Evolutionary conservation across 2,113 vertebrate species (phyloP).

Genomic region (Sminthopsis crassicaudata): DNA sequence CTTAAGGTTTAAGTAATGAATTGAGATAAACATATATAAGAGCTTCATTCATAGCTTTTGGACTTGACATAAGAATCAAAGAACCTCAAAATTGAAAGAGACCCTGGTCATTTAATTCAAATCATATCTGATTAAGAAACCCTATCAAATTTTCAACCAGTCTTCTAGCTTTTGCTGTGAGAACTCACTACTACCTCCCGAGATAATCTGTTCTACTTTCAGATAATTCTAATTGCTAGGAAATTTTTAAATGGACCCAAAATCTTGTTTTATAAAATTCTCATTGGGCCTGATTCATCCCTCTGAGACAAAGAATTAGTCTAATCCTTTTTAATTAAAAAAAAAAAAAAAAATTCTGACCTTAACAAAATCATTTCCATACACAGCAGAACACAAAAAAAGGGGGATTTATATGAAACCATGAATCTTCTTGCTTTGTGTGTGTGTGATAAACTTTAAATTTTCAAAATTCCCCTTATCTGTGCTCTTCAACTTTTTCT

Average conservation of each 20-base stretch:
- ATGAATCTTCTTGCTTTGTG: background rate
- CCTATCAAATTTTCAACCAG: background rate
- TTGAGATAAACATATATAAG: constrained; percentile 62
- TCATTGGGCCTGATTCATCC: background rate
- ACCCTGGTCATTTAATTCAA: background rate
- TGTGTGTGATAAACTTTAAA: background rate
- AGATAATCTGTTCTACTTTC: background rate
- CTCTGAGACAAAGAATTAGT: background rate
- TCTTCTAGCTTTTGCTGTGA: background rate
- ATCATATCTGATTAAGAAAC: background rate
- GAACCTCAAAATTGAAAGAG: background rate
- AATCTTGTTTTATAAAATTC: background rate
- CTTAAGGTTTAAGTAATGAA: constrained; percentile 55
- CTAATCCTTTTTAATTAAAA: background rate
- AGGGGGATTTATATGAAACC: background rate
- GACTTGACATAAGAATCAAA: constrained; percentile 50
- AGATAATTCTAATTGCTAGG: background rate
- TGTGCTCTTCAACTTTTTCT: background rate
- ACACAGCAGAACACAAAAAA: background rate
- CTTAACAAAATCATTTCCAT: background rate
- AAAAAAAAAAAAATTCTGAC: background rate
- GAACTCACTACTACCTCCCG: background rate
- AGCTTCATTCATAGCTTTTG: constrained; percentile 49
- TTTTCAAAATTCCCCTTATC: background rate
- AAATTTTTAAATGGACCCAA: background rate